Evolutionary conservation across 2,888 invertebrate genomes (phyloP), one percentile per base, ranked within the genome.

Genomic region (Cyclophora punctaria): DNA sequence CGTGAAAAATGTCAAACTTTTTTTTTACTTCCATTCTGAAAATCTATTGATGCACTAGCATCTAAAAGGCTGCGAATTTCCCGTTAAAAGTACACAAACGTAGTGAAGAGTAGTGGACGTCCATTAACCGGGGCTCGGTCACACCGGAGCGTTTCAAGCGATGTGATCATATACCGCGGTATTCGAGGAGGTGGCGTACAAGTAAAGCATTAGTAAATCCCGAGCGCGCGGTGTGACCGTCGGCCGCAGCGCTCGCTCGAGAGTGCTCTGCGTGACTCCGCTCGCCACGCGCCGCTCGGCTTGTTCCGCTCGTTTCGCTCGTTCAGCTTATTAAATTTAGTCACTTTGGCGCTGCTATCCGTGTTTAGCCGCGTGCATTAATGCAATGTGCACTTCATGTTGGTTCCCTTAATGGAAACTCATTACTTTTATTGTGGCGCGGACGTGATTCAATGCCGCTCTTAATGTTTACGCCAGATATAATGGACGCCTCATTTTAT

Each of bases 221-320:
- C 44, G 6, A 34, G 34, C 44, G 33, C 34, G 20, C 20, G 34
- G 34, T 54, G 60, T 61, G 55, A 55, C 57, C 46, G 64, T 66
- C 63, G 57, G 53, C 49, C 50, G 47, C 66, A 62, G 53, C 58
- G 56, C 53, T 55, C 52, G 52, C 45, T 46, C 41, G 50, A 56
- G 59, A 48, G 20, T 20, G 56, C 56, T 56, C 62, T 50, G 54
- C 57, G 54, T 56, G 54, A 60, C 48, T 44, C 37, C 37, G 37
- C 4, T 37, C 1, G 4, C 37, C 48, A 52, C 53, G 50, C 53
- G 48, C 53, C 46, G 45, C 46, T 54, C 50, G 50, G 53, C 20
- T 47, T 47, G 20, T 20, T 51, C 34, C 7, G 50, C 53, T 50
- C 44, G 45, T 45, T 47, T 43, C 46, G 50, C 50, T 50, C 52